Evolutionary conservation across 1,140 invertebrate genomes (phyloP).

Genomic region (Andricus grossulariae): DNA sequence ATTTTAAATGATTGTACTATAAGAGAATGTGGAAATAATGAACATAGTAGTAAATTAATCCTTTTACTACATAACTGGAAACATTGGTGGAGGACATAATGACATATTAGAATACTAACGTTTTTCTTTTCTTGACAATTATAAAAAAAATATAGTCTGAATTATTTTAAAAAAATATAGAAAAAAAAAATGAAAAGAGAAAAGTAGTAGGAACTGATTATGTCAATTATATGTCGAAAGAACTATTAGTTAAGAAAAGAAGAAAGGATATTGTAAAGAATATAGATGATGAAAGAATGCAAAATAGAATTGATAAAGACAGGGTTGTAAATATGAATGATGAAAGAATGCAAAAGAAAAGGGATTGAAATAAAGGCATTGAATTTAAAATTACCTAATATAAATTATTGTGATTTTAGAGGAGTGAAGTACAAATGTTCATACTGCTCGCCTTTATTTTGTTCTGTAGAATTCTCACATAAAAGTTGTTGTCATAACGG

Average conservation of each 20-base stretch:
- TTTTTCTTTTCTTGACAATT: constrained; percentile 13
- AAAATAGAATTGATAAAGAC: neutral
- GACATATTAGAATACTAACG: constrained; percentile 33
- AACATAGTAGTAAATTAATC: neutral
- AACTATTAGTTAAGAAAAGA: too few species aligned
- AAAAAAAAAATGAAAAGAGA: too few species aligned
- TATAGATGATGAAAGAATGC: too few species aligned
- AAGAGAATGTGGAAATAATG: neutral
- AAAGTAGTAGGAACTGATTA: too few species aligned
- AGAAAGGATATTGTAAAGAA: too few species aligned
- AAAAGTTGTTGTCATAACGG: constrained; percentile 45
- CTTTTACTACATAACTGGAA: constrained; percentile 28
- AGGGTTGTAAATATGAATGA: too few species aligned
- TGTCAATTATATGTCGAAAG: too few species aligned
- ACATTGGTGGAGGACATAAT: constrained; percentile 26
- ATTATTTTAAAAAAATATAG: neutral
- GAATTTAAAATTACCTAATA: constrained; percentile 29
- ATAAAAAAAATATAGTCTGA: constrained; percentile 8
- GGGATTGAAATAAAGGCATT: constrained; percentile 38
- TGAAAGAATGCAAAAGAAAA: constrained; percentile 29
- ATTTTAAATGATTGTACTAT: constrained; percentile 19
- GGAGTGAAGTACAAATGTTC: constrained; percentile 38
- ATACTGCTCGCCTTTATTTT: constrained; percentile 43
- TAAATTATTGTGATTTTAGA: constrained; percentile 40
- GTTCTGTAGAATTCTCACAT: constrained; percentile 37